Evolutionary conservation across 2,113 vertebrate species (phyloP).

Genomic region (Lagenorhynchus albirostris): DNA sequence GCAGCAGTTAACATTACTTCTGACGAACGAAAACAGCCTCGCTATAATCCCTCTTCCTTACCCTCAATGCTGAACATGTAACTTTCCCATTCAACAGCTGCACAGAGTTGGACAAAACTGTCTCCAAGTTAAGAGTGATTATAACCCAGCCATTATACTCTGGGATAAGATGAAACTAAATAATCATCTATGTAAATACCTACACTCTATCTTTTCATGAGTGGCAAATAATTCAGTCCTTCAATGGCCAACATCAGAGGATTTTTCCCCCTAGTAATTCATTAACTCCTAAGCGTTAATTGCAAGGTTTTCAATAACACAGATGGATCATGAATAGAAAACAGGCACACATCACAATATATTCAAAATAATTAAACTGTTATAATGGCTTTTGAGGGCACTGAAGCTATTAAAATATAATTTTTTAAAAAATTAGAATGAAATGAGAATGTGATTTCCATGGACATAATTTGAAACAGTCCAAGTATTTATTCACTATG

Average conservation of each 20-base stretch:
- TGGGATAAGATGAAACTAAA: background rate
- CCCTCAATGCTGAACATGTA: background rate
- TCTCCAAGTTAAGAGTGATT: background rate
- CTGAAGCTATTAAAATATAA: conserved; percentile 37
- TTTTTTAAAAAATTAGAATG: conserved; percentile 45
- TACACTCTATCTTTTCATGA: background rate
- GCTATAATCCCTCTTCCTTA: background rate
- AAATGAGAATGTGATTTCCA: conserved; percentile 29
- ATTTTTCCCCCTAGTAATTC: background rate
- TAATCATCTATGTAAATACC: background rate
- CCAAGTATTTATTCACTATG: background rate
- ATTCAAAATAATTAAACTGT: conserved; percentile 31
- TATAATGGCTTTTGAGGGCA: background rate
- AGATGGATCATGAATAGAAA: conserved; percentile 42
- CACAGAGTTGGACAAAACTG: background rate
- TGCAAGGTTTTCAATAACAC: background rate
- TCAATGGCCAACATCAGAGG: background rate
- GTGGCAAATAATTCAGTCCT: background rate
- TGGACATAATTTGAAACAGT: background rate
- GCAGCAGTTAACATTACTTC: background rate
- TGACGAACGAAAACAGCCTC: background rate
- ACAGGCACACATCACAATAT: background rate
- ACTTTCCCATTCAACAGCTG: background rate
- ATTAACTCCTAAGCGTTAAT: background rate
- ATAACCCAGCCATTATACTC: background rate